Base-by-base conservation (phyloP, 2,113 vertebrate species). In the Piaya cayana region DNA sequence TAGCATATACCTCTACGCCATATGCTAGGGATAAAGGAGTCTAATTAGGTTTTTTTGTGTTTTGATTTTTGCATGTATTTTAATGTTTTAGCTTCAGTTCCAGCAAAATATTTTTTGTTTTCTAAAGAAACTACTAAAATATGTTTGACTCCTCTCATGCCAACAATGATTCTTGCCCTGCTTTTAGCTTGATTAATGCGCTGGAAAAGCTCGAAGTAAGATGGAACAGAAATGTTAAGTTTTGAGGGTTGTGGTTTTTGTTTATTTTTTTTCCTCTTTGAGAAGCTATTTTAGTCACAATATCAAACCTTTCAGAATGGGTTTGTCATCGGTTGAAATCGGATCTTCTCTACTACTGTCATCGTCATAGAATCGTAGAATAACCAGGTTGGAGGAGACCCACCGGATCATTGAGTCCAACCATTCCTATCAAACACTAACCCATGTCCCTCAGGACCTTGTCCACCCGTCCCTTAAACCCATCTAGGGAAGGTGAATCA, bases 11-110 rank as follows among this genome's bases (percentile, higher is more conserved):
- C 90, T 92, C 92, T 84, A 42, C 77, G 42, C 93, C 96, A 96
- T 96, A 96, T 96, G 96, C 89, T 95, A 34, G 80, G 92, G 89
- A 92, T 94, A 92, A 94, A 94, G 91, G 91, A 88, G 85, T 95
- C 82, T 96, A 89, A 95, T 84, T 87, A 91, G 52, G 82, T 53
- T 52, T 63, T 26, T n/a, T 56, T 11, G 59, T 39, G 8, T 23
- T 37, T 34, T n/a, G n/a, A n/a, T n/a, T 78, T 85, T 80, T 80
- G 26, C 22, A 71, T 83, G 30, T 78, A 88, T 93, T 93, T 75
- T 70, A 85, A 92, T 69, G 36, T 81, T 92, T 91, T 80, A 88
- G 6, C 90, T 76, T 85, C 19, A 11, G 53, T 47, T 79, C 62
- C 80, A 87, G 87, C 49, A 87, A 84, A 92, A 84, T 55, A 70